These are phyloP conservation scores for Proterorhinus semilunaris DNA, from an alignment of 2,113 vertebrate genomes.

Conservation along the genomic window DNA sequence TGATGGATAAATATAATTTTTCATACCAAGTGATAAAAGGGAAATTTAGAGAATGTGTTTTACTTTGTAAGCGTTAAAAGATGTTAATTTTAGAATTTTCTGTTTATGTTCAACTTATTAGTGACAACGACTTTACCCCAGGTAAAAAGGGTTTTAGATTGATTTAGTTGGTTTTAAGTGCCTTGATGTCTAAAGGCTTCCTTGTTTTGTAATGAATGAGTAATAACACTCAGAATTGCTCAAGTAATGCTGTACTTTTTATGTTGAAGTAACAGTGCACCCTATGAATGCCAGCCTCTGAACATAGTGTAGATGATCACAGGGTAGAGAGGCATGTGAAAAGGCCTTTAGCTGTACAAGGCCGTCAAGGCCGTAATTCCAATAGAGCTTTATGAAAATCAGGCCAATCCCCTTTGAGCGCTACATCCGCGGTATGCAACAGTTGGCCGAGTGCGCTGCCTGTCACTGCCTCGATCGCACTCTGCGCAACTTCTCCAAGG, in stretches of 20 bases:
- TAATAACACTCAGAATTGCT: too few relatives aligned
- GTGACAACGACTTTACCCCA: too few relatives aligned
- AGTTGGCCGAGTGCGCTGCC: slow-evolving; percentile 60
- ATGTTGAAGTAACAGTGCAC: background rate
- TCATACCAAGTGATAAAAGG: too few relatives aligned
- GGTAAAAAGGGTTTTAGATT: too few relatives aligned
- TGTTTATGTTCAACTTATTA: too few relatives aligned
- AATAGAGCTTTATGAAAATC: slow-evolving; percentile 66
- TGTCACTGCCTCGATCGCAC: slow-evolving; percentile 41
- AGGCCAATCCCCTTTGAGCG: slow-evolving; percentile 70
- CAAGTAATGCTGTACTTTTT: background rate
- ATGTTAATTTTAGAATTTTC: too few relatives aligned
- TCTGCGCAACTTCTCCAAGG: slow-evolving; percentile 47
- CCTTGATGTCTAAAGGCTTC: too few relatives aligned
- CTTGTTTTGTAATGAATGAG: too few relatives aligned
- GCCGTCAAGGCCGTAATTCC: slow-evolving; percentile 58
- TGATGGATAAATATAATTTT: too few relatives aligned
- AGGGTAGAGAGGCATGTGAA: slow-evolving; percentile 1
- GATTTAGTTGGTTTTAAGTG: too few relatives aligned
- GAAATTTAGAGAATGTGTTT: too few relatives aligned
- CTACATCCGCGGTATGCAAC: slow-evolving; percentile 57
- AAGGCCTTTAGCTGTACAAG: slow-evolving; percentile 15
- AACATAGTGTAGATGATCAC: background rate
- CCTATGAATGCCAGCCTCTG: background rate
- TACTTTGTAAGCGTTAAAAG: too few relatives aligned